Evolutionary conservation across 2,113 vertebrate species (phyloP).

Genomic region (Heterotilapia buettikoferi): DNA sequence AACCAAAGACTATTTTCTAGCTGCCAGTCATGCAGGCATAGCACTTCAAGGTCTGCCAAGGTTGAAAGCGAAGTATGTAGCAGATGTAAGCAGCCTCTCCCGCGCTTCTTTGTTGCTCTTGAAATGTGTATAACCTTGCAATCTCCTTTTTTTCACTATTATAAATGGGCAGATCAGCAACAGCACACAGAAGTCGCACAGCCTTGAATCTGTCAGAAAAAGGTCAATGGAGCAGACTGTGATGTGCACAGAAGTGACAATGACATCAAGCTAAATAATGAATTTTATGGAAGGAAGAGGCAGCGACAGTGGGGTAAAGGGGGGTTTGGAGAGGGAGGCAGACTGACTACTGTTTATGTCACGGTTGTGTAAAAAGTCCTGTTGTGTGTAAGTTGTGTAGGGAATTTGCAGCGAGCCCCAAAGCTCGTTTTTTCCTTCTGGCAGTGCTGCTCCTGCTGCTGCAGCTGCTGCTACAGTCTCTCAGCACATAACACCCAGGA

Average conservation of each 20-base stretch:
- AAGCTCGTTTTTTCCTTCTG: neutral
- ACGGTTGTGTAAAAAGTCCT: neutral
- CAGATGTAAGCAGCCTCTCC: neutral
- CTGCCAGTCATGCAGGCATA: conserved; percentile 40
- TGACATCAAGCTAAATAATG: conserved; percentile 16
- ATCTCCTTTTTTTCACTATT: conserved; percentile 16
- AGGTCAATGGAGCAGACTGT: conserved; percentile 20
- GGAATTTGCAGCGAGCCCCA: neutral
- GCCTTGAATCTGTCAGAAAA: conserved; percentile 33
- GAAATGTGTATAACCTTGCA: conserved; percentile 35
- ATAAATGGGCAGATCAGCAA: neutral
- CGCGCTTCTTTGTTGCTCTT: neutral
- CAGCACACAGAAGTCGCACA: neutral
- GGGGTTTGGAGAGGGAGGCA: neutral
- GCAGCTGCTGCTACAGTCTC: neutral
- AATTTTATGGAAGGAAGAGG: neutral
- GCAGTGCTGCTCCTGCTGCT: neutral
- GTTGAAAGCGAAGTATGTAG: conserved; percentile 36
- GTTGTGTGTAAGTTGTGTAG: neutral
- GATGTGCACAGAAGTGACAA: conserved; percentile 27
- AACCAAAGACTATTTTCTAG: conserved; percentile 42
- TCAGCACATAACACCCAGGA: neutral
- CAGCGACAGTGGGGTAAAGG: neutral
- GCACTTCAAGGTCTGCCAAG: conserved; percentile 48
- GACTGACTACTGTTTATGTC: neutral